A percentile compares a stretch with the other conserved stretches of the same genome.
Evolutionary conservation across 2,113 vertebrate species (phyloP).

Genomic region (Bombycilla garrulus): DNA sequence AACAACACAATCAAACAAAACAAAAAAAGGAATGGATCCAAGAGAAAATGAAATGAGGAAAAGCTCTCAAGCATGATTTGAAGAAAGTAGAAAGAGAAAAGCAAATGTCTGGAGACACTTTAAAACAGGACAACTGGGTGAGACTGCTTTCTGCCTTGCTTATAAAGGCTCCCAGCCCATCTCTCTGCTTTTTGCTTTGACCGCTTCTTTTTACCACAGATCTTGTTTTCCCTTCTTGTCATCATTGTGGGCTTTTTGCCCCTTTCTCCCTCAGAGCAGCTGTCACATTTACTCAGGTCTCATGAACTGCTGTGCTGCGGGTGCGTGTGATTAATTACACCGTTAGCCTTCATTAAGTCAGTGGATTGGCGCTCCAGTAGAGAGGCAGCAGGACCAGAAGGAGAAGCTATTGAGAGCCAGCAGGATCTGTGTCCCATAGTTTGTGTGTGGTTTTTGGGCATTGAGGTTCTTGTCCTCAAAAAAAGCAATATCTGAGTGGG

Average conservation of each 20-base stretch:
- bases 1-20: background rate
- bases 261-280: slow-evolving; percentile 18
- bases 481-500: background rate
- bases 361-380: background rate
- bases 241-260: background rate
- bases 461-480: slow-evolving; percentile 11
- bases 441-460: background rate
- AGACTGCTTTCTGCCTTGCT: background rate
- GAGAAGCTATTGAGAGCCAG: slow-evolving; percentile 35
- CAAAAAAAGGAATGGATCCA: background rate
- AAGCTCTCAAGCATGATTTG: background rate
- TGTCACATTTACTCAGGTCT: slow-evolving; percentile 48
- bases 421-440: background rate
- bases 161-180: background rate
- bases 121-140: background rate
- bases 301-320: background rate
- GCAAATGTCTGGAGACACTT: fast-evolving
- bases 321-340: slow-evolving; percentile 49
- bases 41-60: background rate
- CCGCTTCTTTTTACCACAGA: background rate
- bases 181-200: background rate
- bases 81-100: background rate
- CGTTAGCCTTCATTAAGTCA: slow-evolving; percentile 59
- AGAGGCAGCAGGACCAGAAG: slow-evolving; percentile 33
- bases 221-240: background rate